Conservation (phyloP, 2,113 vertebrate species). For the Polyodon spathula region DNA sequence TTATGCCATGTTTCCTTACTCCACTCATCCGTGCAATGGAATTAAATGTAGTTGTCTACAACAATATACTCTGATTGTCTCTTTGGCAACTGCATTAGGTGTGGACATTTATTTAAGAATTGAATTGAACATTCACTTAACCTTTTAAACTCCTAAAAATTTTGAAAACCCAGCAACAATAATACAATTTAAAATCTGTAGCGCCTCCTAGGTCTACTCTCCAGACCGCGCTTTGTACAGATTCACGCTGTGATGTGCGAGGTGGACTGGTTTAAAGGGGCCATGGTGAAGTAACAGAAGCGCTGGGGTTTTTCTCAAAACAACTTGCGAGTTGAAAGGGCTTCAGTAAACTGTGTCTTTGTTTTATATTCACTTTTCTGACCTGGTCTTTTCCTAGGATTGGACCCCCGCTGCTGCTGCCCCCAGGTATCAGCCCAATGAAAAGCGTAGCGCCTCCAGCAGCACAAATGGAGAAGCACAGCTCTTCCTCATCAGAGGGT, state of each 20-base stretch:
- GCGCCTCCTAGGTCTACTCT: not conserved
- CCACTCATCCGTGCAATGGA: not conserved
- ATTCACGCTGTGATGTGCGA: no score
- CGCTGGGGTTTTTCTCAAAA: no score
- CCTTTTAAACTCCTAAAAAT: not conserved
- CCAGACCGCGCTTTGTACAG: not conserved
- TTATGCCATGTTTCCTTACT: no score
- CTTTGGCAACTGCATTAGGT: not conserved
- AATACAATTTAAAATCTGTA: no score
- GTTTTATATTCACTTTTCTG: slow-evolving; percentile 25
- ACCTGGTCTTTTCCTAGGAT: slow-evolving; percentile 55
- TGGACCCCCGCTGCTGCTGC: slow-evolving; percentile 57
- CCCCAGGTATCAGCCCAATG: slow-evolving; percentile 66
- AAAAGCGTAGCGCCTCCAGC: slow-evolving; percentile 66
- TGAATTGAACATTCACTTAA: not conserved
- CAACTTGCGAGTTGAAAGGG: no score
- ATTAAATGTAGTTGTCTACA: not conserved
- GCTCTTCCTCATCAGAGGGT: slow-evolving; percentile 46
- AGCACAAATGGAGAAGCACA: slow-evolving; percentile 63
- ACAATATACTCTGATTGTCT: not conserved
- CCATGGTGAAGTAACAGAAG: no score
- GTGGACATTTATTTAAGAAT: not conserved
- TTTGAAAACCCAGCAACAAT: not conserved
- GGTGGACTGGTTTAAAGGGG: no score
- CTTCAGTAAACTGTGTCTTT: slow-evolving; percentile 17